Evolutionary conservation across 2,797 vertebrate genomes (phyloP).

Genomic region (Sebastiscus albofasciatus): DNA sequence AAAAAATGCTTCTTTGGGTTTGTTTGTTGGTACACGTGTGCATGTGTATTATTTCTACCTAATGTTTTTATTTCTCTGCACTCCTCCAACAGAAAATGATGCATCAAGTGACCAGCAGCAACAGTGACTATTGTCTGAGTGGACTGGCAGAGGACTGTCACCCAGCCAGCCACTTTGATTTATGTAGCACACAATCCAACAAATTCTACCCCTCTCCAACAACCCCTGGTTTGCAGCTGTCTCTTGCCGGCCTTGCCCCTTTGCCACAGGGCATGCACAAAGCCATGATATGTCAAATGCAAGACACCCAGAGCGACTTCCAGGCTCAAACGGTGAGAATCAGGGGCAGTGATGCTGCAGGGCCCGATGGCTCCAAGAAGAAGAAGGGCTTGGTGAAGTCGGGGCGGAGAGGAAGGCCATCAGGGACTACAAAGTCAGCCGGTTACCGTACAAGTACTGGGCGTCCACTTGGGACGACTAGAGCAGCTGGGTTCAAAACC

Average conservation of each 20-base stretch:
- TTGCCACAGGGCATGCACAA: constrained; percentile 90
- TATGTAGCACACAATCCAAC: constrained; percentile 90
- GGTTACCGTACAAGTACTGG: constrained; percentile 99
- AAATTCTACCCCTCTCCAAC: constrained; percentile 89
- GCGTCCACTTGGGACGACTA: constrained; percentile 96
- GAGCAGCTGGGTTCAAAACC: constrained; percentile 99
- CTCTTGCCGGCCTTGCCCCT: constrained; percentile 78
- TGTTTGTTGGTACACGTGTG: background rate
- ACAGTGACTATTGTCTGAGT: constrained; percentile 91
- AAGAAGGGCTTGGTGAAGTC: constrained; percentile 95
- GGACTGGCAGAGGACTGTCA: constrained; percentile 92
- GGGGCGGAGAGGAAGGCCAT: constrained; percentile 93
- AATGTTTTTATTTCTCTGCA: constrained; percentile 34
- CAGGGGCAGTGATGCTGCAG: constrained; percentile 83
- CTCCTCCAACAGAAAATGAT: constrained; percentile 91
- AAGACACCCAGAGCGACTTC: constrained; percentile 88
- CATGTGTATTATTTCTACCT: background rate
- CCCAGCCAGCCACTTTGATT: constrained; percentile 92
- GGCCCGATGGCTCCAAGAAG: constrained; percentile 93
- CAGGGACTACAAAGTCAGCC: constrained; percentile 97
- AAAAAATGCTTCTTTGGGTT: background rate
- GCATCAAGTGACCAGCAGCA: constrained; percentile 94
- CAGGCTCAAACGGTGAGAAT: constrained; percentile 89
- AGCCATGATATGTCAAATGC: constrained; percentile 91
- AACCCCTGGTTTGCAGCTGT: constrained; percentile 79